Evolutionary conservation across 1,140 invertebrate species (phyloP), one percentile per base, ranked within the genome.

Genomic region (Agrilus planipennis): DNA sequence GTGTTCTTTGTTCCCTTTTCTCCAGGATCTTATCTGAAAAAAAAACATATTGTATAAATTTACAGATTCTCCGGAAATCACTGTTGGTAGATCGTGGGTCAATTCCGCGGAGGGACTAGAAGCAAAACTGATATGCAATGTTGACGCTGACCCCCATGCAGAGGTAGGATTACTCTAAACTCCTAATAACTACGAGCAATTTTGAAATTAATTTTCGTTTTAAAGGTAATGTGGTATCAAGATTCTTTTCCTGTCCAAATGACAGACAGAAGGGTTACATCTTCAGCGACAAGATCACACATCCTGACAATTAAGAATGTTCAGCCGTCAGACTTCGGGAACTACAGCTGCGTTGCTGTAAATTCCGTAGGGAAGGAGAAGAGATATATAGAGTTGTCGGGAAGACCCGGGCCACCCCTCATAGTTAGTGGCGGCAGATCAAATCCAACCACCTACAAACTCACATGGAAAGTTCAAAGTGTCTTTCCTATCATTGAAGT

Each of bases 61-160:
- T 63, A 15, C 50, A 73, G 71, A 71, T 62, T 73, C 77, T 9
- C 79, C 78, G 18, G 78, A 81, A 61, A 76, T 81, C 28, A 72
- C 73, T 50, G 77, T 80, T 47, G 72, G 81, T 47, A 62, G 75
- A 30, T 77, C 76, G 14, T 80, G 79, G 75, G 74, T 83, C 12
- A 80, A 82, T 56, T 75, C 78, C 0, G 79, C 78, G 5, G 79
- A 82, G 56, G 79, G 78, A 0, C 76, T 75, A 52, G 69, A 79
- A 53, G 79, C 79, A 4, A 76, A 81, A 49, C 62, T 84, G 16
- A 72, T 81, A 27, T 84, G 81, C 55, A 75, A 79, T 22, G 79
- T 84, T 7, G 73, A 81, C 40, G 76, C 76, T 20, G 80, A 84
- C 60, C 79, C 81, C 7, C 71, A 73, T 12, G 73, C 79, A 32